Evolutionary conservation across 2,888 invertebrate species (phyloP).

Genomic region (Falcaria lacertinaria): DNA sequence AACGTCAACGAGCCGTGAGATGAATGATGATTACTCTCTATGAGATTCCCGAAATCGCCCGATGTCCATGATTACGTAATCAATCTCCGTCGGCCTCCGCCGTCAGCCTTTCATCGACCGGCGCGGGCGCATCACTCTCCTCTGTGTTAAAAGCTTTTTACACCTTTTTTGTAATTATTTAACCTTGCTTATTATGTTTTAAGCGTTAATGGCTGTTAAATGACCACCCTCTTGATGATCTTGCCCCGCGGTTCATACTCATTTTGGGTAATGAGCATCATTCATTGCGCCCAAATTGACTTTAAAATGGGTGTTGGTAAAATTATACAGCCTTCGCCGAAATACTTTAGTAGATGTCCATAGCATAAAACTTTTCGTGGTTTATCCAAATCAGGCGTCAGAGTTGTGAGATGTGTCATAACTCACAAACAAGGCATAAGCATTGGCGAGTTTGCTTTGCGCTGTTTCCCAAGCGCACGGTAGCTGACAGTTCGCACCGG

Average conservation of each 20-base stretch:
- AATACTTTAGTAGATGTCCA: conserved; percentile 18
- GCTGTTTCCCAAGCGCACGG: conserved; percentile 37
- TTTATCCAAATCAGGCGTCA: background rate
- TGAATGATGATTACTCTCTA: conserved; percentile 72
- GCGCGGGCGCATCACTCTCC: conserved; percentile 61
- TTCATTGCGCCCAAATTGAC: conserved; percentile 42
- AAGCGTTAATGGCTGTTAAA: conserved; percentile 70
- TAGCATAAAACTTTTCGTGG: conserved; percentile 20
- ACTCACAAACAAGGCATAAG: background rate
- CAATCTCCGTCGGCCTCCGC: conserved; percentile 69
- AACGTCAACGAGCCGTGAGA: conserved; percentile 69
- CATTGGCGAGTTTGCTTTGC: conserved; percentile 4
- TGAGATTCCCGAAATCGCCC: conserved; percentile 68
- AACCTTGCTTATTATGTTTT: conserved; percentile 65
- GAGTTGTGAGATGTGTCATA: too few relatives aligned
- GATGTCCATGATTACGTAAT: conserved; percentile 74
- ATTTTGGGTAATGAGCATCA: conserved; percentile 40
- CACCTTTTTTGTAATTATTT: conserved; percentile 73
- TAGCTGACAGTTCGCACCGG: conserved; percentile 60
- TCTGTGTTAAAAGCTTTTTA: conserved; percentile 61
- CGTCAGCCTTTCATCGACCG: conserved; percentile 69
- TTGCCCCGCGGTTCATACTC: conserved; percentile 35
- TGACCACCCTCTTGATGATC: conserved; percentile 62
- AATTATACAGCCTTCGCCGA: conserved; percentile 28
- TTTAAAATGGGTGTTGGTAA: conserved; percentile 42